Base-by-base conservation (phyloP, 2,888 invertebrate genomes). In the Melinopterus prodromus region DNA sequence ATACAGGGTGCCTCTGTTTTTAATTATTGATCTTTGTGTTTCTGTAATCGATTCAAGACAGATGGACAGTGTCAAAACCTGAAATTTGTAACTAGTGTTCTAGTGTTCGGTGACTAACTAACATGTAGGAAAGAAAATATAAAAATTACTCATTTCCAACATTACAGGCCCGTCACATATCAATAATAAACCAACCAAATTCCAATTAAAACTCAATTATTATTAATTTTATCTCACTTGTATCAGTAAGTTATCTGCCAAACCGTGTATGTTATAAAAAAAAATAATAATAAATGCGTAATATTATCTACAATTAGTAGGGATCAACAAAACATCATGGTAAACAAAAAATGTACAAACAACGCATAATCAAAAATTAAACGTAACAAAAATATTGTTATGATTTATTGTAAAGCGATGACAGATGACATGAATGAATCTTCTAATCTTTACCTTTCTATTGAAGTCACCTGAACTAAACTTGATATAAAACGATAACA, bases 391-490 rank as follows among this genome's bases (percentile, higher is more conserved):
- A 6, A 53, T 12, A 53, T 53, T 9, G 7, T 53, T 53, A 53
- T 53, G 53, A 53, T 3, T 53, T 53, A 53, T 12, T 9, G 7
- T 3, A 53, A 53, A 53, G 53, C 53, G 53, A 53, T 53, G 53
- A 53, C 53, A 53, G 53, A 53, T 53, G 53, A 53, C 53, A 53
- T 53, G 12, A 53, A 53, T 53, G 53, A 53, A 9, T 53, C 53
- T 26, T 35, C 74, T 74, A 74, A 26, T 74, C 35, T 35, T 74
- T 74, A 74, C 74, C 74, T 74, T 74, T 74, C 74, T 74, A 74
- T 74, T 36, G 74, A 6, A 74, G 74, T 74, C 74, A 35, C 74
- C 74, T 36, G 74, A 74, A 74, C 74, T 35, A 74, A 74, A 36
- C 36, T 35, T 37, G 16, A 74, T 74, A 36, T 74, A 26, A 74